Conservation (phyloP, 2,113 vertebrate genomes). For the Sebastes schlegelii region DNA sequence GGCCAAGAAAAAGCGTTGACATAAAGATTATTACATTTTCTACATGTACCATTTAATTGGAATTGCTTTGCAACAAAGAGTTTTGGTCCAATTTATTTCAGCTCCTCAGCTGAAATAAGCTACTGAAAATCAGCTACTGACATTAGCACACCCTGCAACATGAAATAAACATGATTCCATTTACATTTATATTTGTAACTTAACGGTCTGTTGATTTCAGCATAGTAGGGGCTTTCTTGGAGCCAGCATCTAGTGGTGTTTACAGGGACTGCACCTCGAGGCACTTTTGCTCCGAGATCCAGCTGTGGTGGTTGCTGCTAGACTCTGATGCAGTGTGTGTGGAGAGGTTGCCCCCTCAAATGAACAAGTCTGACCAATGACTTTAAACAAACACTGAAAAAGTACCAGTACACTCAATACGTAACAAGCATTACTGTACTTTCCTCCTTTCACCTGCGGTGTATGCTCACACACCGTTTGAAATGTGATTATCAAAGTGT, state of each 20-base stretch:
- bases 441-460: conserved; percentile 10
- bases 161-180: conserved; percentile 4
- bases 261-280: conserved; percentile 9
- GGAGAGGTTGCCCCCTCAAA: neutral
- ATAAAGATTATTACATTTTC: neutral
- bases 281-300: neutral
- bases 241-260: conserved; percentile 32
- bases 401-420: neutral
- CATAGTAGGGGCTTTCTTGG: conserved; percentile 6
- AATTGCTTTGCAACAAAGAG: conserved; percentile 4
- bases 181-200: neutral
- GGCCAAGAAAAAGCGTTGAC: neutral
- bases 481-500: conserved; percentile 49
- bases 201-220: conserved; percentile 4
- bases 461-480: conserved; percentile 20
- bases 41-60: neutral
- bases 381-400: neutral
- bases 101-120: neutral
- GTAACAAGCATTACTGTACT: neutral
- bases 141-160: neutral
- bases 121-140: neutral
- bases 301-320: conserved; percentile 10
- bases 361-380: neutral
- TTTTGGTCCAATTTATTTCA: neutral
- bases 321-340: conserved; percentile 3